Base-by-base conservation (phyloP, 2,888 invertebrate species). In the Tetranychus piercei region DNA sequence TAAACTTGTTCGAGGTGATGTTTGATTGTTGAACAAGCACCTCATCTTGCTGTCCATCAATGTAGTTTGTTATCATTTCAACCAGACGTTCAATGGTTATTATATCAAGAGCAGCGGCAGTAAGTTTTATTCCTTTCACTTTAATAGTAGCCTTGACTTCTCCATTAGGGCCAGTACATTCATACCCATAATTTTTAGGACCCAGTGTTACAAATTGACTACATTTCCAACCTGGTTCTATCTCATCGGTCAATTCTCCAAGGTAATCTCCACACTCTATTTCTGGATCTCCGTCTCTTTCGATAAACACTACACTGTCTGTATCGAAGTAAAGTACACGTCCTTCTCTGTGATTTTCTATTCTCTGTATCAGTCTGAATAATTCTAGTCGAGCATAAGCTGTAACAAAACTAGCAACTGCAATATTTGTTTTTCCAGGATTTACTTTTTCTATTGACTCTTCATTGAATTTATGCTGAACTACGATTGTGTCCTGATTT, bases 161-260 rank as follows among this genome's bases (percentile, higher is more conserved):
- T 6, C 75, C 65, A 11, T 72, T 55, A 5, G 1, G 4, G 2
- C 6, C 4, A 1, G 9, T 22, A 1, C 44, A 3, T 23, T 73
- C 1, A 64, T 73, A 73, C 18, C 45, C 45, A 20, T 73, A 73
- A 22, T 73, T 73, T 22, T 73, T 73, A 15, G 73, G 45, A 7
- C 73, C 45, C 8, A 44, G 7, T 20, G 20, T 6, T 3, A 5
- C 55, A 43, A 22, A 71, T 3, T 3, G 6, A 23, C 9, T 67
- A n/a, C 67, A 67, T 20, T 22, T 22, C 23, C 67, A 67, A n/a
- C 23, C 67, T 2, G 71, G 18, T 18, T 44, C 22, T 0, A 82
- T 75, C 75, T 82, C 82, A 76, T 82, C 80, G 0, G 81, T 82
- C 77, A 82, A 76, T 70, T 82, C 81, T 1, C 81, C 81, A 9